Conservation (phyloP, 2,888 invertebrate genomes). For the Diaphora mendica region DNA sequence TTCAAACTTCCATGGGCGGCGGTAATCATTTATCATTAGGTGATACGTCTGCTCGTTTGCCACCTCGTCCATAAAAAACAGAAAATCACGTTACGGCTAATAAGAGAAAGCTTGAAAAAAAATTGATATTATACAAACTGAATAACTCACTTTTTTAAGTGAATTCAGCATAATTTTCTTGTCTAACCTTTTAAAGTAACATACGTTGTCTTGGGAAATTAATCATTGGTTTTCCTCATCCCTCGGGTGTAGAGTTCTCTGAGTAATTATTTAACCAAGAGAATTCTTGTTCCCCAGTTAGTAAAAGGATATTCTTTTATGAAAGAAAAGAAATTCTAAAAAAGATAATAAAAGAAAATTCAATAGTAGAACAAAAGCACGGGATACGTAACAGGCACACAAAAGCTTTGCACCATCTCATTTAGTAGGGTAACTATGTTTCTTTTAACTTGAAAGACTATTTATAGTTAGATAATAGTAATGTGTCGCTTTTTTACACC, state of each 20-base stretch:
- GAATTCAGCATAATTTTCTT: neutral
- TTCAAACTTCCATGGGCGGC: too few species aligned
- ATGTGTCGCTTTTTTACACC: too few species aligned
- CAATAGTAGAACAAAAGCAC: slow-evolving; percentile 52
- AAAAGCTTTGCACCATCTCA: slow-evolving; percentile 57
- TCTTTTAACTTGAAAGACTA: neutral
- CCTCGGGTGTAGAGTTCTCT: neutral
- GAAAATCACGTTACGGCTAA: too few species aligned
- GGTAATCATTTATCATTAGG: too few species aligned
- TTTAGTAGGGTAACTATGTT: slow-evolving; percentile 47
- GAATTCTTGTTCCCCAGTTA: slow-evolving; percentile 37
- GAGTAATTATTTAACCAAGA: slow-evolving; percentile 32
- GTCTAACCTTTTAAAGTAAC: neutral
- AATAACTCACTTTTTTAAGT: too few species aligned
- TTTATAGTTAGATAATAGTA: neutral
- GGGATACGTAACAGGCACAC: slow-evolving; percentile 50
- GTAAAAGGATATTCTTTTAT: slow-evolving; percentile 36
- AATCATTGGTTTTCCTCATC: neutral
- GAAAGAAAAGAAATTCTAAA: slow-evolving; percentile 37
- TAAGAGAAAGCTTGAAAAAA: too few species aligned
- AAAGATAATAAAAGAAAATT: slow-evolving; percentile 49
- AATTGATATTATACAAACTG: too few species aligned
- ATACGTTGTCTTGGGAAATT: neutral
- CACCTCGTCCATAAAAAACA: too few species aligned
- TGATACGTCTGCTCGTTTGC: too few species aligned